These are phyloP conservation scores for Limonius californicus DNA, from an alignment of 1,140 invertebrate genomes.

Conservation along the genomic window DNA sequence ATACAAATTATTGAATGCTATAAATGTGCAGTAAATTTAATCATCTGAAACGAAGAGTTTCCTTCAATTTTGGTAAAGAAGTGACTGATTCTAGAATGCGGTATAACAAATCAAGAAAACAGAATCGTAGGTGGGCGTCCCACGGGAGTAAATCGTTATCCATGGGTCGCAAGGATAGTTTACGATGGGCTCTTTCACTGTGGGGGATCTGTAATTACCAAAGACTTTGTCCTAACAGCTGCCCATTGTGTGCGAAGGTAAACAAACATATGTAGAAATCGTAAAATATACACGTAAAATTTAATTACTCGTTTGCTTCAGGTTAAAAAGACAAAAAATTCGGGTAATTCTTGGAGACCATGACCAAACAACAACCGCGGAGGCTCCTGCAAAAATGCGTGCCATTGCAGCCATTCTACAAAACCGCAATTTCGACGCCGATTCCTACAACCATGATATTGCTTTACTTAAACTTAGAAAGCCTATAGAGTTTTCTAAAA, in stretches of 20 bases:
- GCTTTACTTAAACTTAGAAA: slow-evolving; percentile 73
- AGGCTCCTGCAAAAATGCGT: slow-evolving; percentile 71
- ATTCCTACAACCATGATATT: slow-evolving; percentile 84
- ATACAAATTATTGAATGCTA: no score
- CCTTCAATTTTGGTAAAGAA: no score
- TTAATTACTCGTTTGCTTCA: slow-evolving; percentile 43
- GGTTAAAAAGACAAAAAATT: slow-evolving; percentile 72
- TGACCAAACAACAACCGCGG: slow-evolving; percentile 72
- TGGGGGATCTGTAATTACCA: slow-evolving; percentile 78
- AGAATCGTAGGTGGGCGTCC: slow-evolving; percentile 71
- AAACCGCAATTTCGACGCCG: slow-evolving; percentile 76
- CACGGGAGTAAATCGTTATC: slow-evolving; percentile 76
- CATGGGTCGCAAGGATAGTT: slow-evolving; percentile 79
- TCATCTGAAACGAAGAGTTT: no score
- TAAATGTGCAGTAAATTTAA: no score
- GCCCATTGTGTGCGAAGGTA: slow-evolving; percentile 65
- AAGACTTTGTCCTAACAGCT: slow-evolving; percentile 64
- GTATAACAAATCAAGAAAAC: slow-evolving; percentile 66
- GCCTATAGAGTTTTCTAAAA: slow-evolving; percentile 72
- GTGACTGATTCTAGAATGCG: slow-evolving; percentile 69
- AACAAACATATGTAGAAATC: no score
- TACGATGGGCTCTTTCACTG: slow-evolving; percentile 87
- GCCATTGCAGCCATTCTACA: slow-evolving; percentile 72
- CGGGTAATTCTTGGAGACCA: slow-evolving; percentile 76
- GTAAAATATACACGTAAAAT: slow-evolving; percentile 14